Evolutionary conservation across 2,888 invertebrate species (phyloP), one percentile per base, ranked within the genome.

Genomic region (Craniophora ligustri): DNA sequence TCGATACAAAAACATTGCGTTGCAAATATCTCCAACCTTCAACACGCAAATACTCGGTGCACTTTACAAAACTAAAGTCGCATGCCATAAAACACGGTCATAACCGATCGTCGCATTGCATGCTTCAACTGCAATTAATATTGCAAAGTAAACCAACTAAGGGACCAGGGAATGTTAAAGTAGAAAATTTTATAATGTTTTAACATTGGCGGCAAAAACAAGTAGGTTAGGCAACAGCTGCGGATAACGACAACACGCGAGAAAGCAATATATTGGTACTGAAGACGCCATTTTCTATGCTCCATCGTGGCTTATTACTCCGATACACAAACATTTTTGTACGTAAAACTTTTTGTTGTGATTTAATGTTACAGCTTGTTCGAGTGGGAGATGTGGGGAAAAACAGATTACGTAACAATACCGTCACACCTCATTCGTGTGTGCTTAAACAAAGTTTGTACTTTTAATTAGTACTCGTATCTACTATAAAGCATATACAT

Each of bases 191-290:
- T 86, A 85, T 84, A 85, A 79, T 81, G 84, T 85, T 82, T 79
- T 85, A 87, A 84, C 82, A 85, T 85, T 72, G 84, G 69, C 64
- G 61, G 82, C 82, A 86, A 89, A 88, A 89, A 89, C 87, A 85
- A 85, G 86, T 85, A 82, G 84, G 87, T 80, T 77, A 75, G 75
- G 76, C 77, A 86, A 82, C 92, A 91, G 91, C 89, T 92, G 92
- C 74, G 63, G 63, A 78, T 91, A 92, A 92, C 91, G 92, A 92
- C 87, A 79, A 87, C 92, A 92, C 91, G 91, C 90, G 87, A 91
- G 86, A 82, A 87, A 87, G 89, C 90, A 87, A 92, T 92, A 92
- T 92, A 91, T 91, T 84, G 91, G 86, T 79, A 82, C 77, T 77
- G 82, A 88, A 91, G 89, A 90, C 84, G 87, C 87, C 85, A 85